Evolutionary conservation across 2,113 vertebrate species (phyloP).

Genomic region (Clarias batrachus): DNA sequence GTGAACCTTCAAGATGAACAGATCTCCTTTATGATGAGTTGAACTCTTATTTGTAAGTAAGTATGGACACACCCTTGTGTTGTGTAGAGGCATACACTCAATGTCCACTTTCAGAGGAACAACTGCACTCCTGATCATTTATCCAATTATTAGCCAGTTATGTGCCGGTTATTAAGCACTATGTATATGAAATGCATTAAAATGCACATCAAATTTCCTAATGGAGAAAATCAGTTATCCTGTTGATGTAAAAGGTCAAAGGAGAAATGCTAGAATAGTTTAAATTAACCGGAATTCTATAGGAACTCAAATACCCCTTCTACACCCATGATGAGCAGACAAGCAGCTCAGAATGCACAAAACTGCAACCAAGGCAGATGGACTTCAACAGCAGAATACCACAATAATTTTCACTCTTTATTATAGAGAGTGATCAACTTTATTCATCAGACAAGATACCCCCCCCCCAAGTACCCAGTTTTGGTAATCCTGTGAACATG

Average conservation of each 20-base stretch:
- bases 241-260: neutral
- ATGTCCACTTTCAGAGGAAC: neutral
- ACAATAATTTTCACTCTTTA: neutral
- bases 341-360: neutral
- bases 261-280: neutral
- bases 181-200: neutral
- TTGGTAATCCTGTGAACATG: neutral
- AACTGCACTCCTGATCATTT: neutral
- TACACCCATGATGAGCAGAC: neutral
- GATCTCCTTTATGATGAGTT: neutral
- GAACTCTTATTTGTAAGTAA: neutral
- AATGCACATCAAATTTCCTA: neutral
- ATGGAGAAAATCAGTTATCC: neutral
- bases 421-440: neutral
- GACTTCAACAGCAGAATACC: neutral
- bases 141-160: neutral
- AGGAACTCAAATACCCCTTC: neutral
- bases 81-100: neutral
- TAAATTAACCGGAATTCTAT: neutral
- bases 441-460: too few relatives aligned
- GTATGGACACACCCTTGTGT: neutral
- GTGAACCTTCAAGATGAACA: neutral
- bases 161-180: neutral
- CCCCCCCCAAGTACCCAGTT: too few relatives aligned
- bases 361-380: neutral